Evolutionary conservation across 1,140 invertebrate genomes (phyloP).

Genomic region (Meloidogyne chitwoodi): DNA sequence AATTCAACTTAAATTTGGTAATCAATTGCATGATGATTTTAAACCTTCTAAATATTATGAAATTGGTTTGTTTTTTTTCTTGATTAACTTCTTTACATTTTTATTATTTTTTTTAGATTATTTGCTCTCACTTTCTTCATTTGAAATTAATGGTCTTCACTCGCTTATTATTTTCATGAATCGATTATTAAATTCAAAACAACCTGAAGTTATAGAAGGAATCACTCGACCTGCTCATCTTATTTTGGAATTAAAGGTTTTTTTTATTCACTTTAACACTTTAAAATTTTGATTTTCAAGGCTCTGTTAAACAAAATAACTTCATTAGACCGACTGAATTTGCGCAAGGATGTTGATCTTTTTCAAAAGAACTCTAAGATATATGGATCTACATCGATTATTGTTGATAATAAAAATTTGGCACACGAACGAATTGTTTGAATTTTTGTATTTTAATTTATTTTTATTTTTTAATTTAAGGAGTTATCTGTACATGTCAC

Average conservation of each 20-base stretch:
- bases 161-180: slow-evolving; percentile 13
- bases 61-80: neutral
- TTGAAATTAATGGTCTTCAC: slow-evolving; percentile 29
- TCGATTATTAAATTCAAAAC: slow-evolving; percentile 27
- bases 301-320: slow-evolving; percentile 1
- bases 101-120: slow-evolving; percentile 11
- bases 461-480: neutral
- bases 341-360: neutral
- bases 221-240: slow-evolving; percentile 33
- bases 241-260: slow-evolving; percentile 22
- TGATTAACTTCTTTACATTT: neutral
- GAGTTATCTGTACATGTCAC: neutral
- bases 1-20: slow-evolving; percentile 16
- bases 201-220: slow-evolving; percentile 25
- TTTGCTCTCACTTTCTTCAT: neutral
- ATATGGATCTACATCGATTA: neutral
- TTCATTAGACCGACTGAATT: neutral
- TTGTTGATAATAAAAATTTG: neutral
- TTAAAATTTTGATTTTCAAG: neutral
- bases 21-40: slow-evolving; percentile 2
- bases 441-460: neutral
- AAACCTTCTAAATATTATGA: slow-evolving; percentile 26
- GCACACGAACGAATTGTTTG: neutral
- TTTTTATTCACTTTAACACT: neutral
- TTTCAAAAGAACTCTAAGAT: neutral